These are phyloP conservation scores for Noctua comes DNA, from an alignment of 2,888 invertebrate species.

Conservation along the genomic window DNA sequence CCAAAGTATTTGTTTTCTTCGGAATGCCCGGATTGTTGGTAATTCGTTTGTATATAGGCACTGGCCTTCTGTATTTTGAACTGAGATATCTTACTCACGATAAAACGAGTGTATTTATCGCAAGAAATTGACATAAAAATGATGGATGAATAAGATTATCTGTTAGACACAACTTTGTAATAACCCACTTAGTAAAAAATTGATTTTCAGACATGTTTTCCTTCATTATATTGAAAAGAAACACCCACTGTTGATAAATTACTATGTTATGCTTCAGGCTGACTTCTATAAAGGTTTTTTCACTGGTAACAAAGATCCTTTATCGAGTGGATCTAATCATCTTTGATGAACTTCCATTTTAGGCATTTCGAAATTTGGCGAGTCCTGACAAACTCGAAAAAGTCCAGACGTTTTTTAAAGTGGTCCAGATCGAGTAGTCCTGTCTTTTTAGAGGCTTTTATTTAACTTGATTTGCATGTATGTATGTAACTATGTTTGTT, in stretches of 20 bases:
- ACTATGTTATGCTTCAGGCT: background rate
- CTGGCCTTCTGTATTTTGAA: constrained; percentile 6
- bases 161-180: background rate
- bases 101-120: constrained; percentile 33
- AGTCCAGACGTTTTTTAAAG: background rate
- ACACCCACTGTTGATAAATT: constrained; percentile 3
- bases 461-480: too few relatives aligned
- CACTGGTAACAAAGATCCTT: background rate
- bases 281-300: background rate
- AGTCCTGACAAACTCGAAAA: background rate
- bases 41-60: constrained; percentile 33
- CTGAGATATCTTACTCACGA: constrained; percentile 11
- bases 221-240: constrained; percentile 12
- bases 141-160: constrained; percentile 42
- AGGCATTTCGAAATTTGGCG: background rate
- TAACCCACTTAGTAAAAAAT: constrained; percentile 12
- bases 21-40: constrained; percentile 18
- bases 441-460: background rate
- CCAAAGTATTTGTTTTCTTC: constrained; percentile 39
- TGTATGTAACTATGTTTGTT: too few relatives aligned
- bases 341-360: too few relatives aligned
- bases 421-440: too few relatives aligned
- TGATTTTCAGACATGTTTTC: background rate
- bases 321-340: constrained; percentile 1
- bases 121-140: constrained; percentile 41